A percentile compares a stretch with the other conserved stretches of the same genome.
These are phyloP conservation scores for Meghimatium bilineatum DNA, from an alignment of 2,888 invertebrate species.

Conservation along the genomic window DNA sequence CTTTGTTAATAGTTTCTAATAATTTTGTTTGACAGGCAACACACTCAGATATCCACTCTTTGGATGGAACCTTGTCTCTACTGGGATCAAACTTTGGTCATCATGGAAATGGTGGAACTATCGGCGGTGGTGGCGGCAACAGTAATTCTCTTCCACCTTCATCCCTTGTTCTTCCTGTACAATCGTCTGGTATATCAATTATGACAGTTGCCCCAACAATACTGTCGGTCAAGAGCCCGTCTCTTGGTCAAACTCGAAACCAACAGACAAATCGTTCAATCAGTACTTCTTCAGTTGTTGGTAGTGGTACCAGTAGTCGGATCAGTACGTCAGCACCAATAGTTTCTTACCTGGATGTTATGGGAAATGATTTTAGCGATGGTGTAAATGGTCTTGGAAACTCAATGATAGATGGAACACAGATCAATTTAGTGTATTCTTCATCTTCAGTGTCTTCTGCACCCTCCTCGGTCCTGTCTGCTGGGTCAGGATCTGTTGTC, in stretches of 20 bases:
- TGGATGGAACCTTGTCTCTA: constrained; percentile 21
- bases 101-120: constrained; percentile 30
- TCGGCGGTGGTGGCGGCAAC: constrained; percentile 21
- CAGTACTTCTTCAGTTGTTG: constrained; percentile 43
- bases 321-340: constrained; percentile 22
- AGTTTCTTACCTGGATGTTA: constrained; percentile 40
- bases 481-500: constrained; percentile 22
- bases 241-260: constrained; percentile 42
- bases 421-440: constrained; percentile 36
- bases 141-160: constrained; percentile 37
- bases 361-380: constrained; percentile 25
- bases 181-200: constrained; percentile 46
- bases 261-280: constrained; percentile 27
- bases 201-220: constrained; percentile 51
- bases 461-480: constrained; percentile 26
- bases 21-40: constrained; percentile 11
- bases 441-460: constrained; percentile 26
- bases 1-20: neutral
- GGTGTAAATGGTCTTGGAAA: constrained; percentile 2
- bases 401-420: neutral
- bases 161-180: constrained; percentile 33
- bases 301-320: constrained; percentile 27
- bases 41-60: constrained; percentile 16
- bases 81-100: constrained; percentile 36
- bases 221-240: constrained; percentile 48